These are phyloP conservation scores for Urocynchramus pylzowi DNA, from an alignment of 2,113 vertebrate genomes.

Conservation along the genomic window DNA sequence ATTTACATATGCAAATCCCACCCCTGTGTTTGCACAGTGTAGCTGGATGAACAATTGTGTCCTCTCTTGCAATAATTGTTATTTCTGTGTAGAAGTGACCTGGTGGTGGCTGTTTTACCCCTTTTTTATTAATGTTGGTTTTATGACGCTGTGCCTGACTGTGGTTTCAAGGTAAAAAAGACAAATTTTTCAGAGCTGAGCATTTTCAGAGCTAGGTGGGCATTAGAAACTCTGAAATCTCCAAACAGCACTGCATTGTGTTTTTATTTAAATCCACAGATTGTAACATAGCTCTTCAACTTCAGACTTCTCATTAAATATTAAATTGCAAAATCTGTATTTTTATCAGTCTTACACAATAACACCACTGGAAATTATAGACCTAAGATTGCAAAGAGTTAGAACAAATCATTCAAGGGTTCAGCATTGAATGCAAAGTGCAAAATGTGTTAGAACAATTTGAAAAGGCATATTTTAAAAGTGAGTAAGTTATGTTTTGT, in stretches of 20 bases:
- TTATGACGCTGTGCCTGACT: background rate
- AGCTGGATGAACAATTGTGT: background rate
- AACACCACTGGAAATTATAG: background rate
- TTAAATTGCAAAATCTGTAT: background rate
- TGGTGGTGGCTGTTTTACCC: background rate
- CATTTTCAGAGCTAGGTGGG: background rate
- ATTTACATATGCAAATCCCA: background rate
- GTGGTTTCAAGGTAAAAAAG: background rate
- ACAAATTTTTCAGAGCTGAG: background rate
- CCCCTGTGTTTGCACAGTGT: background rate
- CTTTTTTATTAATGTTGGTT: background rate
- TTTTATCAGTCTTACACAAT: background rate
- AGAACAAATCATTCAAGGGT: background rate
- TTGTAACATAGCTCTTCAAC: background rate
- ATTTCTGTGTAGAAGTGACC: background rate
- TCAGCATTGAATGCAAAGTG: background rate
- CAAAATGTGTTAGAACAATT: background rate
- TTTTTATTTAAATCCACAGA: background rate
- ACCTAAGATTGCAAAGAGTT: background rate
- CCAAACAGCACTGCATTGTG: background rate
- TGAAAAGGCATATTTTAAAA: background rate
- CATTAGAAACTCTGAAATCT: background rate
- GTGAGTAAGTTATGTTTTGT: background rate
- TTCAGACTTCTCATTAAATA: background rate
- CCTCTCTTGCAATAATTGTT: background rate